Percentiles rank a stretch among this genome's conserved stretches.
Evolutionary conservation across 2,113 vertebrate genomes (phyloP).

Genomic region (Motacilla tschutschensis): DNA sequence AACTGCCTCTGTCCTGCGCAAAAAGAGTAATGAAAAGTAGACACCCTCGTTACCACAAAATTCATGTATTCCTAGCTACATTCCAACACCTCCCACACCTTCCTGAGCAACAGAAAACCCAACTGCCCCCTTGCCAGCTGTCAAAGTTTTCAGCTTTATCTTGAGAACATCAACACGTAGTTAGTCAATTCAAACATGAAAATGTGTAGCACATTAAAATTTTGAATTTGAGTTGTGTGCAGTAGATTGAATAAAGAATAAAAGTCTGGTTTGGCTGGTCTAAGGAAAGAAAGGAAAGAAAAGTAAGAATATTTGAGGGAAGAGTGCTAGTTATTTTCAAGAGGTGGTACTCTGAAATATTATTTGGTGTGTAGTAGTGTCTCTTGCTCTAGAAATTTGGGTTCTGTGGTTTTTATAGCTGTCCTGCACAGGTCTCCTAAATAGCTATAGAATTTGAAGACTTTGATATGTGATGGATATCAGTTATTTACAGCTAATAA

Average conservation of each 20-base stretch:
- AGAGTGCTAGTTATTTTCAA: not conserved
- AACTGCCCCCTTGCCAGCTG: constrained; percentile 63
- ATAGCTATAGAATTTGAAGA: not conserved
- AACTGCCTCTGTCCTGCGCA: constrained; percentile 12
- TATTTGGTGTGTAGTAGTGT: not conserved
- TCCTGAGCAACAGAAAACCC: constrained; percentile 61
- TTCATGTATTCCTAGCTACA: constrained; percentile 44
- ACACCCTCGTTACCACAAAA: constrained; percentile 20
- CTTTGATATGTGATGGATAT: not conserved
- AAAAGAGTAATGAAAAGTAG: constrained; percentile 32
- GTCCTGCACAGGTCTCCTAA: not conserved
- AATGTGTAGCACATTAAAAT: constrained; percentile 18
- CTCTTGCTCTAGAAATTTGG: not conserved
- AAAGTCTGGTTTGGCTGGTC: not conserved
- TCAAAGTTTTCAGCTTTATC: constrained; percentile 62
- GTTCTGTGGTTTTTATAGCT: not conserved
- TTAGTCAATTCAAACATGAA: constrained; percentile 57
- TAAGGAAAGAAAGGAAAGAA: not conserved
- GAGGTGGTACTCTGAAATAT: not conserved
- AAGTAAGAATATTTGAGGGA: not conserved
- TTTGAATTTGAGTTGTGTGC: not conserved
- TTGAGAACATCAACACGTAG: constrained; percentile 60
- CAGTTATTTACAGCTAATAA: not conserved
- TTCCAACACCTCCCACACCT: constrained; percentile 56
- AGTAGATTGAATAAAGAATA: not conserved